Evolutionary conservation across 2,113 vertebrate genomes (phyloP).

Genomic region (Psittacara wagleri): DNA sequence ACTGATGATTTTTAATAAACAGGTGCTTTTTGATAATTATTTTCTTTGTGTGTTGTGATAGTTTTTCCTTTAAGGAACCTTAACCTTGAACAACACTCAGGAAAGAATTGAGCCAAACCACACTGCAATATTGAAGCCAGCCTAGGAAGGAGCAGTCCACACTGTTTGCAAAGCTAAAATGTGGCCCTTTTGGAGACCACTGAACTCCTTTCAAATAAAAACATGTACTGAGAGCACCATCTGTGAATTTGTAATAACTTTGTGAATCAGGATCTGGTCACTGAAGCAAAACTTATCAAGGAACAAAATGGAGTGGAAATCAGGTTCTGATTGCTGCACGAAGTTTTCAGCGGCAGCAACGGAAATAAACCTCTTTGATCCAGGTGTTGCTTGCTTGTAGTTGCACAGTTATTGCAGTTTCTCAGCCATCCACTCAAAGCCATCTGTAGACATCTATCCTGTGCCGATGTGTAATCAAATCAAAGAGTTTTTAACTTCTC

Average conservation of each 20-base stretch:
- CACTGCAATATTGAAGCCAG: background rate
- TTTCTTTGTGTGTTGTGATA: background rate
- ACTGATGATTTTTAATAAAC: background rate
- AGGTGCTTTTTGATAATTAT: background rate
- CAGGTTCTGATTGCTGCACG: background rate
- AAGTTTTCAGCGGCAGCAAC: background rate
- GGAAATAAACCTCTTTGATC: background rate
- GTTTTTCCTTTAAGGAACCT: background rate
- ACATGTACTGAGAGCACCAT: background rate
- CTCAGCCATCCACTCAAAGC: background rate
- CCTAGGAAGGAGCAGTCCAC: background rate
- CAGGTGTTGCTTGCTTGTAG: accelerated
- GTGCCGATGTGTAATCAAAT: background rate
- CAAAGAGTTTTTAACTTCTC: background rate
- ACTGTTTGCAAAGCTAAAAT: background rate
- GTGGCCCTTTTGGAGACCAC: background rate
- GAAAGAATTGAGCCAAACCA: background rate
- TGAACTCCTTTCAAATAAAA: background rate
- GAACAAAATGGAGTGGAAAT: background rate
- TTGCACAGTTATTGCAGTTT: background rate
- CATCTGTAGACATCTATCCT: background rate
- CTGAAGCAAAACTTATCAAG: background rate
- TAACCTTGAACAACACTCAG: background rate
- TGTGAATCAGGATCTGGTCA: background rate
- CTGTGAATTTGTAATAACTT: background rate